Base-by-base conservation (phyloP, 2,113 vertebrate genomes). In the Maccullochella peelii region DNA sequence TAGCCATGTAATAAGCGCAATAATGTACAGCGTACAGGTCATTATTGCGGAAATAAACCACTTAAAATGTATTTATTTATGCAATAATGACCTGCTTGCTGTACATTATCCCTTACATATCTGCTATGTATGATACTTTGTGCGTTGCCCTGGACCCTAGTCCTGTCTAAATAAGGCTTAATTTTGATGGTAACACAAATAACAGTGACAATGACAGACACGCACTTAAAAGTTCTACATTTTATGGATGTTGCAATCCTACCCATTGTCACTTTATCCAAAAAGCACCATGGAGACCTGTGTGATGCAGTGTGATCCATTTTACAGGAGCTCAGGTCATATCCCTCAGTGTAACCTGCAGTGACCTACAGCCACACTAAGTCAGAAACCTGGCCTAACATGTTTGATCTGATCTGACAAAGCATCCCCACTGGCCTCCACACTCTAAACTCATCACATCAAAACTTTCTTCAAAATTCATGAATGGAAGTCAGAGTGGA, bases 391-490 rank as follows among this genome's bases (percentile, higher is more conserved):
- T 16, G 23, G 25, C 30, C 16, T 65, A 8, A 71, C 65, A 77
- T 62, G 30, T 79, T 67, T 82, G 58, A 86, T 88, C 30, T 36
- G 11, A 44, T 77, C 59, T 67, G 75, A 73, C 58, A 71, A 75
- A 74, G 66, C 21, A 65, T 73, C 50, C 73, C 78, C 54, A 27
- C 54, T 58, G 77, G 73, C 73, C 57, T 71, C 36, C 18, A 42
- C 50, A 50, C 55, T 84, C 77, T 7, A 73, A 54, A 62, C 55
- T 30, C 40, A 81, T 84, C 58, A 57, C 77, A 77, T 87, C 77
- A 83, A 62, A 72, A 21, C 36, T 47, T 18, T 40, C 25, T 61
- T 54, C 47, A 72, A 30, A 66, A 59, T 78, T 63, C 74, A 77
- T 68, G 12, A 72, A 62, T 40, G 49, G 52, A 82, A 47, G 69